Evolutionary conservation across 2,113 vertebrate genomes (phyloP), one percentile per base, ranked within the genome.

Genomic region (Stegastes partitus): DNA sequence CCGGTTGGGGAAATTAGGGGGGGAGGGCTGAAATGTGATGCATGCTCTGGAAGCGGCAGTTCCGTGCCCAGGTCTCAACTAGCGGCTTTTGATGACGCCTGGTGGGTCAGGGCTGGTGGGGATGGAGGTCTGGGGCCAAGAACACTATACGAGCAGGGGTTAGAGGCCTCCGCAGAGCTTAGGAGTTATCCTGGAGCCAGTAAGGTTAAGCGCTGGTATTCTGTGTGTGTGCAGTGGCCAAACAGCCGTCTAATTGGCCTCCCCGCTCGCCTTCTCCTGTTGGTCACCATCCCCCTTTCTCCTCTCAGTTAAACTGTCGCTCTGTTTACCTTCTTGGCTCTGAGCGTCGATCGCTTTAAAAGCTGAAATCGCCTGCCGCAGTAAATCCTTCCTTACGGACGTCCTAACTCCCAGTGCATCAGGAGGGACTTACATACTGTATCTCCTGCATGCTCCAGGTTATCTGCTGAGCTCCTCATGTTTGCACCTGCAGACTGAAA

Each of bases 401-500:
- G 53, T 65, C 42, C 19, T 12, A 11, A 16, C 34, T 56, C 74
- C 65, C 31, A 23, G 31, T 49, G 63, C 58, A 61, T 66, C 49
- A 49, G 67, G 37, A 62, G 28, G 28, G 55, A 26, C 61, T 58
- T 66, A 54, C 21, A 26, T 44, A 49, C 62, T 68, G 26, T 1
- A 10, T 25, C 45, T 28, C 45, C 56, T 73, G 26, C 73, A 67
- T 56, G 42, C 56, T 65, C 18, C 59, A 61, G 57, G 57, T 83
- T 78, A 77, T 82, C 83, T 82, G 86, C 34, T 85, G 16, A 81
- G 71, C 81, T 76, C 79, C 77, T 81, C 79, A 72, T 73, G 85
- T 84, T 83, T 79, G 54, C 87, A 82, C 82, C 80, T 87, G 77
- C n/a, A 61, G 64, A 53, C 68, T 53, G 62, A 85, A 68, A 72